Base-by-base conservation (phyloP, 2,888 invertebrate species). In the Lissocephala sabroskyi region DNA sequence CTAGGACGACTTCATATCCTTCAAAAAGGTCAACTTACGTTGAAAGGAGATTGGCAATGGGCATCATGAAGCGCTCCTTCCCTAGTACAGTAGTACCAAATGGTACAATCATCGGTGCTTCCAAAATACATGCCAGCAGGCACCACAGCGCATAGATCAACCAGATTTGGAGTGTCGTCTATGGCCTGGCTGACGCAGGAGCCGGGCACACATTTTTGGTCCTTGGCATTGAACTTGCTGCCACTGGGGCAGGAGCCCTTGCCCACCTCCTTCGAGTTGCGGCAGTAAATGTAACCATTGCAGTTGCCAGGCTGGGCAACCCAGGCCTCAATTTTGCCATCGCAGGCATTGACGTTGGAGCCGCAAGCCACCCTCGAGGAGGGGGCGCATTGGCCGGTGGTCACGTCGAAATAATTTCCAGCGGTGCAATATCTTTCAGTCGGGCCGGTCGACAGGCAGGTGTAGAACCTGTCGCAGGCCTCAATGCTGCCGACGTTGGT, bases 51-150 rank as follows among this genome's bases (percentile, higher is more conserved):
- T 1, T 1, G 0, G 18, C 76, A 76, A 6, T 2, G 6, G 2
- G 58, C 65, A 2, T 6, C 2, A 1, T 30, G 1, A 6, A 54
- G 14, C 1, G 6, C 13, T 6, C 14, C 28, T 1, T 13, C 23
- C 2, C 16, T 2, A 26, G 9, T 11, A 11, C 42, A 23, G 3
- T 36, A 36, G 13, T 65, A 58, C 61, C 61, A 76, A 1, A 33
- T 29, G 2, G 32, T 35, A 18, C 76, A 76, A 1, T 52, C 40
- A 0, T 32, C 14, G 2, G 62, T 47, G 35, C 55, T 60, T 2
- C 62, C 76, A 51, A 76, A 74, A 42, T 36, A 74, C 14, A 36
- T 1, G 13, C 43, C 42, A 14, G 16, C 44, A 18, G 49, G 62
- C 47, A 76, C 41, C 16, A 70, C 44, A 0, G 54, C 18, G n/a